Evolutionary conservation across 2,797 vertebrate species (phyloP), one percentile per base, ranked within the genome.

Genomic region (Bovichtus diacanthus): DNA sequence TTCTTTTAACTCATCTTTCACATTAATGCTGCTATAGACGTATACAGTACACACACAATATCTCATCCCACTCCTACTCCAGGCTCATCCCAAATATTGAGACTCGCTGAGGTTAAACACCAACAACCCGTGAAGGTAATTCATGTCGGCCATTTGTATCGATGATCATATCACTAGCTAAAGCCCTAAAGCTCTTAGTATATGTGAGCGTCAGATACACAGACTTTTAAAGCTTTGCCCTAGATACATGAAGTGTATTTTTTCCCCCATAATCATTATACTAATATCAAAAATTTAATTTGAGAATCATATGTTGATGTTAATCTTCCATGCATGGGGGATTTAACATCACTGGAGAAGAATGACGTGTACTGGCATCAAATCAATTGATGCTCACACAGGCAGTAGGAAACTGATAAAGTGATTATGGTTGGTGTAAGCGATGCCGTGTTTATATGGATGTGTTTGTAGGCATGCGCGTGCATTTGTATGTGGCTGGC

Each of bases 341-440:
- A 62, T 67, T 85, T 75, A 70, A 84, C 25, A 50, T 61, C 54
- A 60, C 3, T 50, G 44, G 21, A 65, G 31, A 80, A 55, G 54
- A 85, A 69, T 67, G 51, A 69, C 54, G 51, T 54, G 56, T 70
- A n/a, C 75, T 67, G 69, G 68, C 78, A 80, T 70, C 44, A 68
- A 80, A 87, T 89, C 84, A 74, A 87, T 71, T 27, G 65, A 70
- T 77, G 71, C 76, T 70, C 79, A 68, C 68, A 63, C 72, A 55
- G 64, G 56, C 64, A 61, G 73, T 2, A 12, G 44, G 10, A 23
- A 67, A 68, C 71, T 85, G 77, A 90, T 87, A 36, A 84, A 86
- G 73, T 80, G 59, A 88, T 87, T 78, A 88, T 82, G 47, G 63
- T 80, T 55, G 47, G 60, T 74, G 74, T 74, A 63, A 63, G 75